Evolutionary conservation across 2,888 invertebrate species (phyloP), one percentile per base, ranked within the genome.

Genomic region (Caenorhabditis virilis): DNA sequence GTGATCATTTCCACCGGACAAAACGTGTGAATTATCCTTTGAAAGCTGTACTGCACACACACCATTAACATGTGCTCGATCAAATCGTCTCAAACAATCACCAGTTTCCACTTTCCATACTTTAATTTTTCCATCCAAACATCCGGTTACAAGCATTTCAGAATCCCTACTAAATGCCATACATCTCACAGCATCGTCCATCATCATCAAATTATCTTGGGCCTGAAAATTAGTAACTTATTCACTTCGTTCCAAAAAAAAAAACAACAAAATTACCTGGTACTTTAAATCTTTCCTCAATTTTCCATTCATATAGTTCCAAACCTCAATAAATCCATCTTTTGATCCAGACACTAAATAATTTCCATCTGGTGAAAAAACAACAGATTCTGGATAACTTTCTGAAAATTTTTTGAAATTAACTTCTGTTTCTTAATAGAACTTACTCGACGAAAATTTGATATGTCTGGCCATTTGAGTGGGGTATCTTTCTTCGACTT

Each of bases 221-320:
- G 76, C 76, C 66, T 82, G 68, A 38, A 56, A 42, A 42, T n/a
- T n/a, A n/a, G n/a, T n/a, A 42, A 25, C n/a, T n/a, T n/a, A n/a
- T n/a, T n/a, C n/a, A n/a, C n/a, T n/a, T n/a, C n/a, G n/a, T n/a
- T n/a, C n/a, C n/a, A n/a, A n/a, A 7, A n/a, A n/a, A n/a, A n/a
- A n/a, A n/a, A n/a, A n/a, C 22, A 41, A 27, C 9, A 13, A 33
- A 33, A 41, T 45, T 45, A 72, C 75, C 66, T 99, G 98, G 85
- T 98, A 99, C 83, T 95, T 94, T 70, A 99, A 88, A 89, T 99
- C 98, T 85, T 98, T 98, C 73, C 98, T 88, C 76, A 99, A 91
- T 88, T 98, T 98, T 76, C 98, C 98, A 0, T 97, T 99, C 1
- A 94, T 95, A 84, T 97, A 98, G 86, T 99, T 98, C 97, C 98